A percentile compares a stretch with the other conserved stretches of the same genome.
These are phyloP conservation scores for Acrocephalus kingi DNA, from an alignment of 2,113 vertebrate genomes.

Conservation along the genomic window DNA sequence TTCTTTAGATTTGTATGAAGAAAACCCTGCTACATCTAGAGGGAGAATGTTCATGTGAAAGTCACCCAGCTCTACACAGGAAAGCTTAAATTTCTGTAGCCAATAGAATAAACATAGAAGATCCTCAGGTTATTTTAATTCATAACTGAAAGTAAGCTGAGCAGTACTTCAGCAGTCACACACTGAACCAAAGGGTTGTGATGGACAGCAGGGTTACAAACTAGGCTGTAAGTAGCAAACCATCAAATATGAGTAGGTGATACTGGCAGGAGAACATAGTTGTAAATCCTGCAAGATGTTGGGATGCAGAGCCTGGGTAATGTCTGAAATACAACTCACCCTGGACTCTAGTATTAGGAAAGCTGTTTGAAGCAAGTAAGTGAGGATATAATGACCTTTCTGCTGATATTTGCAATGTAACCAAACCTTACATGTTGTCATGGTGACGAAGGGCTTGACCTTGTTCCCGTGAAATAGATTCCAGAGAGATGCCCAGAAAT, in stretches of 20 bases:
- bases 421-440: neutral
- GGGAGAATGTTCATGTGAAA: neutral
- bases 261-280: neutral
- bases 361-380: neutral
- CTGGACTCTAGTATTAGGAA: neutral
- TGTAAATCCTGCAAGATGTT: neutral
- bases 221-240: neutral
- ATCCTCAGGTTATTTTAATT: neutral
- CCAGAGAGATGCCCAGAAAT: rapidly evolving
- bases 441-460: neutral
- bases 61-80: neutral
- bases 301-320: neutral
- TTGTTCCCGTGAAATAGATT: neutral
- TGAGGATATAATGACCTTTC: neutral
- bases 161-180: neutral
- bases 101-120: neutral
- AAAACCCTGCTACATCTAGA: neutral
- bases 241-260: neutral
- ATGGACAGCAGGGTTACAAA: neutral
- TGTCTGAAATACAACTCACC: neutral
- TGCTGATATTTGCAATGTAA: neutral
- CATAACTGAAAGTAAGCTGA: neutral
- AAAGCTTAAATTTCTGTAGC: neutral
- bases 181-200: neutral
- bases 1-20: neutral